Base-by-base conservation (phyloP, 2,888 invertebrate genomes). In the Ophion ventricosus region DNA sequence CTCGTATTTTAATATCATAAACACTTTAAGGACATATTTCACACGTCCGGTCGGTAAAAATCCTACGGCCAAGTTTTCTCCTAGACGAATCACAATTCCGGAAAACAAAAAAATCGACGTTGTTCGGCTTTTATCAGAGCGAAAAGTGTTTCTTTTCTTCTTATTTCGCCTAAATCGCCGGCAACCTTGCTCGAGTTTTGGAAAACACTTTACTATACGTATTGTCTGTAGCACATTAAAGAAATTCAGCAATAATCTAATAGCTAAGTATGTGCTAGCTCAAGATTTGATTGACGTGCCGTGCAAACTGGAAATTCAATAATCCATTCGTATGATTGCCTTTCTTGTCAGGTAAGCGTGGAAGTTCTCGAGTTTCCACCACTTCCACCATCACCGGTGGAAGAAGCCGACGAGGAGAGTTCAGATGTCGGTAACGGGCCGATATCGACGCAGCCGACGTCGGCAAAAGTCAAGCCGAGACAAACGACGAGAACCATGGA, bases 381-480 rank as follows among this genome's bases (percentile, higher is more conserved):
- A 56, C 93, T 97, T 83, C 97, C 97, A 10, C 97, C 97, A 0
- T 97, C 97, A 0, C 97, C 97, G 0, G 96, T 97, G 11, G 97
- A 97, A 92, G 97, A 97, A 93, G 96, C 96, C 82, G 96, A 96
- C 89, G 96, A 96, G 88, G 96, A 96, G 90, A 96, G 96, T 89
- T 95, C 96, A 40, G 96, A 96, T 94, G 95, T 93, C 11, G 93
- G 91, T 2, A 91, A 91, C 80, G 89, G 89, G 76, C 88, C 88
- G 35, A 66, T 43, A n/a, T 75, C 80, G 70, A 0, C 80, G 72
- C 85, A 87, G 72, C 82, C 89, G 17, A 74, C 87, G 2, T 87
- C 88, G 26, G 86, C 89, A 3, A 90, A 92, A 57, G 63, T 82
- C 14, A 89, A 87, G 77, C 80, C 92, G 89, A 73, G 88, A 83